Percentiles rank a stretch among this genome's conserved stretches.
Conservation (phyloP, 2,888 invertebrate genomes). For the Pelosia muscerda region DNA sequence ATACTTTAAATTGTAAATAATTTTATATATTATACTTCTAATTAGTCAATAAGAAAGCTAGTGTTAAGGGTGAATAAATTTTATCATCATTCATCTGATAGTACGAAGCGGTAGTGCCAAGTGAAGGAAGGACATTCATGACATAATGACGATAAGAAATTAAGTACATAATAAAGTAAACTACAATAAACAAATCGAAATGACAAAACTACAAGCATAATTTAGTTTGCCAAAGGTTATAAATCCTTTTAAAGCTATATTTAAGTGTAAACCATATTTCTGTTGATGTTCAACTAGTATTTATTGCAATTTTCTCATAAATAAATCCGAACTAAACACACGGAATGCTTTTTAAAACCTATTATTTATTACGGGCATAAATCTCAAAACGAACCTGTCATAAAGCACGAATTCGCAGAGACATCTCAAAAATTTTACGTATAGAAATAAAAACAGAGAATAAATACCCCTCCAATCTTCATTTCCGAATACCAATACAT, state of each 20-base stretch:
- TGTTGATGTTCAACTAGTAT: not conserved
- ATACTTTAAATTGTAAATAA: too few relatives aligned
- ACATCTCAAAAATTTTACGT: conserved; percentile 37
- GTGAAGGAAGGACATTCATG: too few relatives aligned
- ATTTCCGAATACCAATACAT: conserved; percentile 58
- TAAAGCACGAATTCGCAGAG: conserved; percentile 27
- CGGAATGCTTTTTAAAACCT: conserved; percentile 31
- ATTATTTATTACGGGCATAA: conserved; percentile 47
- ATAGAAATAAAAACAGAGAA: conserved; percentile 40
- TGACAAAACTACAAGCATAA: not conserved
- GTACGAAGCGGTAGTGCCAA: too few relatives aligned
- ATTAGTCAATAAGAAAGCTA: too few relatives aligned
- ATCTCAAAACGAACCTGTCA: conserved; percentile 43
- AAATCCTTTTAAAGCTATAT: not conserved
- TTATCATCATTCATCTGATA: too few relatives aligned
- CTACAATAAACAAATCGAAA: not conserved
- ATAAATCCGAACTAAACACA: conserved; percentile 39
- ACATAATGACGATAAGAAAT: too few relatives aligned
- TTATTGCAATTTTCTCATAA: conserved; percentile 27
- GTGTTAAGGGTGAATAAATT: too few relatives aligned
- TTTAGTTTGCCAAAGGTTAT: conserved; percentile 1
- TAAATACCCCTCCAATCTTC: conserved; percentile 44
- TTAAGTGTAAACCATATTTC: conserved; percentile 11
- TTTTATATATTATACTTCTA: too few relatives aligned
- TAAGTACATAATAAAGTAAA: too few relatives aligned